These are phyloP conservation scores for Hippolais icterina DNA, from an alignment of 2,113 vertebrate species.

Conservation along the genomic window DNA sequence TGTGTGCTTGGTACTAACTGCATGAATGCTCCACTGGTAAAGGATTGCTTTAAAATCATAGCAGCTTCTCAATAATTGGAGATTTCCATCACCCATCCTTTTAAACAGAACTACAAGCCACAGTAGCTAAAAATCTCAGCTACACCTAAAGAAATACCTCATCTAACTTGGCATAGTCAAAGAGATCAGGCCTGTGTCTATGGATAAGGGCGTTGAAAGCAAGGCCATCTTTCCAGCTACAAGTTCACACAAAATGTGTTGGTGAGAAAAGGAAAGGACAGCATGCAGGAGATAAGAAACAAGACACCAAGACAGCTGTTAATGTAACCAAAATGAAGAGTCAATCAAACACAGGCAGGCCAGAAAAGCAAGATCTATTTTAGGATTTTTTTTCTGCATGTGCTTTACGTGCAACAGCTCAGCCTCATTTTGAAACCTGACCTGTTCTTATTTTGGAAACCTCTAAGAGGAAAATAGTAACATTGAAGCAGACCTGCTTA, in stretches of 20 bases:
- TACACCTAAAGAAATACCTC: conserved; percentile 51
- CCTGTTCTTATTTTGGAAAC: conserved; percentile 54
- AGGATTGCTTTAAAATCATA: neutral
- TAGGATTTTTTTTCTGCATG: conserved; percentile 19
- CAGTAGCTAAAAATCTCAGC: neutral
- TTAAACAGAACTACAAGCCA: conserved; percentile 64
- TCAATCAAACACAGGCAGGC: conserved; percentile 44
- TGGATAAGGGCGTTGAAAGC: conserved; percentile 67
- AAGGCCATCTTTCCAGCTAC: conserved; percentile 60
- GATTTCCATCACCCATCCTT: conserved; percentile 64
- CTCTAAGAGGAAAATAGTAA: conserved; percentile 1
- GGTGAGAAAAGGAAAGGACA: conserved; percentile 44
- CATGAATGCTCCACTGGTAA: neutral
- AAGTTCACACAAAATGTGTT: conserved; percentile 37
- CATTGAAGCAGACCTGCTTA: neutral
- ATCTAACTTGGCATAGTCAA: conserved; percentile 65
- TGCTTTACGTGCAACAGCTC: conserved; percentile 21
- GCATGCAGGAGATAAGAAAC: conserved; percentile 53
- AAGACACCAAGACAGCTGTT: conserved; percentile 57
- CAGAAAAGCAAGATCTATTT: conserved; percentile 56
- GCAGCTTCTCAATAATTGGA: neutral
- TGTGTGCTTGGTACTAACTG: neutral
- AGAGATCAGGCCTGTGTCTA: conserved; percentile 66
- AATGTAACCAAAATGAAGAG: conserved; percentile 54
- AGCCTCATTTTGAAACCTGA: conserved; percentile 46